phyloP scores from a whole-genome alignment of 2,113 vertebrate species.

The Callocephalon fimbriatum region DNA sequence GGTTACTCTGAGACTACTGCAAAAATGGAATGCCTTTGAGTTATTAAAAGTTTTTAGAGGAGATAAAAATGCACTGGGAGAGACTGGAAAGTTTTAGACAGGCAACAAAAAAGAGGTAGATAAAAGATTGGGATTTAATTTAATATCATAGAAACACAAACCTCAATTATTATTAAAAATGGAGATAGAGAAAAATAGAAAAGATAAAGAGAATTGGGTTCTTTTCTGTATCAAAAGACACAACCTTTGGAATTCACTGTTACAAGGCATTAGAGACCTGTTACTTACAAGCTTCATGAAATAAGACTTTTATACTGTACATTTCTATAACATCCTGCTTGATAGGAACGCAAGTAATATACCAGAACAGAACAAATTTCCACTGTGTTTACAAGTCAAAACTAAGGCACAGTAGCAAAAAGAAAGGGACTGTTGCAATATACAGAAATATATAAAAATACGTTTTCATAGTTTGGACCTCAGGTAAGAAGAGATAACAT shows the following conservation, averaged over 20 bases:
- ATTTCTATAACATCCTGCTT: not conserved
- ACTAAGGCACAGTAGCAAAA: not conserved
- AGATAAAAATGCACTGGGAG: not conserved
- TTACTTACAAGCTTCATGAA: not conserved
- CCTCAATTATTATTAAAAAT: not conserved
- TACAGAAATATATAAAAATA: not conserved
- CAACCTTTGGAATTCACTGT: not conserved
- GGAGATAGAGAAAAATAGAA: not conserved
- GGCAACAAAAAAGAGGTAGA: accelerated
- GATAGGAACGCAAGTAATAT: not conserved
- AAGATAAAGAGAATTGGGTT: not conserved
- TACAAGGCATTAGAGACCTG: not conserved
- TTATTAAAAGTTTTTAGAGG: not conserved
- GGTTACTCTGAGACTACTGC: not conserved
- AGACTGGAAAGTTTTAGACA: not conserved
- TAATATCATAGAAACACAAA: not conserved
- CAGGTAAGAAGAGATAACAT: not conserved
- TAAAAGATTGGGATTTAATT: not conserved
- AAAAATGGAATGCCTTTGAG: not conserved
- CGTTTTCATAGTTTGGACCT: not conserved
- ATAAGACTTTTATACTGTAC: not conserved
- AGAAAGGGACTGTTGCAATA: not conserved
- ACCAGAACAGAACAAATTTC: not conserved
- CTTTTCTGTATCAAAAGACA: not conserved
- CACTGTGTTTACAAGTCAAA: not conserved